A percentile compares a stretch with the other conserved stretches of the same genome.
phyloP scores from a whole-genome alignment of 1,140 invertebrate species.

The Nautilus pompilius region DNA sequence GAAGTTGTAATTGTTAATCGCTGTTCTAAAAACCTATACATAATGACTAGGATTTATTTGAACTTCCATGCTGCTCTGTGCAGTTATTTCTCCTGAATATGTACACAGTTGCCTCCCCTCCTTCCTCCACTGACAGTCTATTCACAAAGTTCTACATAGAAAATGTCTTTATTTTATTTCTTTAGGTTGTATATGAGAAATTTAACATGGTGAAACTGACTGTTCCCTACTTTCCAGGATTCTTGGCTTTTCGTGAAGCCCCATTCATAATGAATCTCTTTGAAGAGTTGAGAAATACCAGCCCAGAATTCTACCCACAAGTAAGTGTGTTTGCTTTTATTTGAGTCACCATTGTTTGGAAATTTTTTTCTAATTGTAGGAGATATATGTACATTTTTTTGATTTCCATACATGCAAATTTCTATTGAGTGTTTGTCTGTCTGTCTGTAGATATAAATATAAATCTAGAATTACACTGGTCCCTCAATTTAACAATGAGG shows the following conservation, averaged over 20 bases:
- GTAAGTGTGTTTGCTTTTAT: slow-evolving; percentile 24
- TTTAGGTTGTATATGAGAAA: slow-evolving; percentile 50
- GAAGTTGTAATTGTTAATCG: background rate
- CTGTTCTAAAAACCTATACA: background rate
- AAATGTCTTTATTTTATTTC: slow-evolving; percentile 4
- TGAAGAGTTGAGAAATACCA: slow-evolving; percentile 32
- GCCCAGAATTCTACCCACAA: slow-evolving; percentile 52
- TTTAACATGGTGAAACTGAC: slow-evolving; percentile 46
- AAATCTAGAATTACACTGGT: no score
- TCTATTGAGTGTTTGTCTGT: no score
- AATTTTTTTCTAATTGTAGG: no score
- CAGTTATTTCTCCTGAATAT: background rate
- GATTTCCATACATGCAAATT: no score
- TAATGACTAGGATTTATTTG: background rate
- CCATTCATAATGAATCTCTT: slow-evolving; percentile 44
- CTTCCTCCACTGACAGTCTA: background rate
- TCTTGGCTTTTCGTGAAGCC: slow-evolving; percentile 57
- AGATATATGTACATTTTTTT: no score
- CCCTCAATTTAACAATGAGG: no score
- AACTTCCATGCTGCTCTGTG: no score
- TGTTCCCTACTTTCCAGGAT: slow-evolving; percentile 55
- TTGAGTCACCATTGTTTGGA: no score
- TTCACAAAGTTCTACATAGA: background rate
- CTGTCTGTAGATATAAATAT: no score
- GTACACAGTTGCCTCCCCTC: background rate